Percentiles rank a stretch among this genome's conserved stretches.
Evolutionary conservation across 2,888 invertebrate genomes (phyloP).

Genomic region (Arge pagana): DNA sequence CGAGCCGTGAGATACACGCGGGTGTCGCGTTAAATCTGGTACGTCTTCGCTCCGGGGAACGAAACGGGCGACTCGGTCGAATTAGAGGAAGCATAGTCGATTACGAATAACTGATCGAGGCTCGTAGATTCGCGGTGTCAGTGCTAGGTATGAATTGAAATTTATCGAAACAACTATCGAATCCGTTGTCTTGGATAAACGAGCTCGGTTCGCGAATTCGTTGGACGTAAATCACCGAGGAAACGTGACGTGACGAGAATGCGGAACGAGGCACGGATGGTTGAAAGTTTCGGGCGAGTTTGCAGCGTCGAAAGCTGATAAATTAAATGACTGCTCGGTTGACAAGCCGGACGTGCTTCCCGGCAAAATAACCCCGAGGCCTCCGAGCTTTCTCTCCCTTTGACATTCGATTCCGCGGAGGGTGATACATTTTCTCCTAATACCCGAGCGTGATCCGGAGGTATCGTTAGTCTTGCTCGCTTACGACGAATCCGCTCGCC

Average conservation of each 20-base stretch:
- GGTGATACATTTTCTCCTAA: not conserved
- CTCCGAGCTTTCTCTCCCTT: not conserved
- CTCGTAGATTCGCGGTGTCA: too few relatives aligned
- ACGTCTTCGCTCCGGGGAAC: too few relatives aligned
- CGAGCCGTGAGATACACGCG: too few relatives aligned
- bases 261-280: not conserved
- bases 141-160: too few relatives aligned
- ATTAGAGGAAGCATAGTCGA: too few relatives aligned
- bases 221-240: slow-evolving; percentile 5
- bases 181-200: too few relatives aligned
- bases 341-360: slow-evolving; percentile 10
- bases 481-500: slow-evolving; percentile 3
- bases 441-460: slow-evolving; percentile 6
- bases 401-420: too few relatives aligned
- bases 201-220: too few relatives aligned
- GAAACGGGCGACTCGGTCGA: too few relatives aligned
- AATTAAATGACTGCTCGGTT: slow-evolving; percentile 12
- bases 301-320: slow-evolving; percentile 1
- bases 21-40: too few relatives aligned
- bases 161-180: too few relatives aligned
- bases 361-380: slow-evolving; percentile 5
- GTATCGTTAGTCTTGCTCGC: slow-evolving; percentile 1
- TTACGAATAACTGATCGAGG: too few relatives aligned
- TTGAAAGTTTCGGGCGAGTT: not conserved
- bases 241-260: slow-evolving; percentile 6